phyloP scores from a whole-genome alignment of 2,113 vertebrate species.

The Ceuthmochares aereus region DNA sequence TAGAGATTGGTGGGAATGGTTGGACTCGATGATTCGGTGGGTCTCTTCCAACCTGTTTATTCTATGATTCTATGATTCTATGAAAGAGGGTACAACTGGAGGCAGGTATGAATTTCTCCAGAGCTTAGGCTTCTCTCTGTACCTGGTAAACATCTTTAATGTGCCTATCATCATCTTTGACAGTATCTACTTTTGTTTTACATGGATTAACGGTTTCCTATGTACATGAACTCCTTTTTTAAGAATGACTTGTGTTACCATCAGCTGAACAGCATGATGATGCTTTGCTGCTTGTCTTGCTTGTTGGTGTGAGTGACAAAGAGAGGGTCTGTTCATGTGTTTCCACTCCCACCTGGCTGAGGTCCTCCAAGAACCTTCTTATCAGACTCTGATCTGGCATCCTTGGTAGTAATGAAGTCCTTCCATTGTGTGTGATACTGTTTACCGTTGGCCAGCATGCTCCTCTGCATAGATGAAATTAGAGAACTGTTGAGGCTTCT shows the following conservation, averaged over 20 bases:
- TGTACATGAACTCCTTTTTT: not conserved
- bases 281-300: not conserved
- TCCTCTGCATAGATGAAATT: not conserved
- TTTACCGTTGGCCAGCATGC: not conserved
- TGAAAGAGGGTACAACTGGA: not conserved
- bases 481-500: not conserved
- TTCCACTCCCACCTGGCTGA: not conserved
- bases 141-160: not conserved
- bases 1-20: too few species aligned
- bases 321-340: not conserved
- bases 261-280: not conserved
- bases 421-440: not conserved
- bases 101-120: not conserved
- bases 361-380: not conserved
- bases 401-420: not conserved
- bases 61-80: too few species aligned
- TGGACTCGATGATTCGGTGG: too few species aligned
- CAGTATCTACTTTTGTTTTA: not conserved
- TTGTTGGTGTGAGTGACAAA: not conserved
- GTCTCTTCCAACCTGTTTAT: too few species aligned
- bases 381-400: not conserved
- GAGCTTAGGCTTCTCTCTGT: not conserved
- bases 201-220: not conserved
- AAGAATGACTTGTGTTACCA: not conserved
- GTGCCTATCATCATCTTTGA: accelerated